Evolutionary conservation across 2,888 invertebrate genomes (phyloP).

Genomic region (Chrysolina oricalcia): DNA sequence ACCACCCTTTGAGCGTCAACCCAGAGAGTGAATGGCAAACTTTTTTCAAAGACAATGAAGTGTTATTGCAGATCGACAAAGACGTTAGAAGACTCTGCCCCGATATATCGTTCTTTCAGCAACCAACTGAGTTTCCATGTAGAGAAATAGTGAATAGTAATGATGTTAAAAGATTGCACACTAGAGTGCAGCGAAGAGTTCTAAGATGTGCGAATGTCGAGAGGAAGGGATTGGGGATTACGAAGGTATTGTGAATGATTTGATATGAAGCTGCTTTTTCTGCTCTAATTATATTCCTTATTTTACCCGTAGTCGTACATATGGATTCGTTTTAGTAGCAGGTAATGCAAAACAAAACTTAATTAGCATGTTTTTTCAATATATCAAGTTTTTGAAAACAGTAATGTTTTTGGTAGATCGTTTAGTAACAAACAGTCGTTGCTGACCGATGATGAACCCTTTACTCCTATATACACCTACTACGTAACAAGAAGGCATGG

Average conservation of each 20-base stretch:
- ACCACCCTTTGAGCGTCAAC: slow-evolving; percentile 95
- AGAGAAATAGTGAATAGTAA: slow-evolving; percentile 85
- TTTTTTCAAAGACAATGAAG: slow-evolving; percentile 98
- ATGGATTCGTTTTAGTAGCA: slow-evolving; percentile 54
- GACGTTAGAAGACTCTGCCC: slow-evolving; percentile 95
- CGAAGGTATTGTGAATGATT: slow-evolving; percentile 79
- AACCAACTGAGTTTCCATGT: slow-evolving; percentile 93
- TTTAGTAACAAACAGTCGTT: too few relatives aligned
- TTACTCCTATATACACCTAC: too few relatives aligned
- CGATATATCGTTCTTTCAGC: slow-evolving; percentile 98
- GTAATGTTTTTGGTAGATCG: too few relatives aligned
- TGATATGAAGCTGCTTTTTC: slow-evolving; percentile 32
- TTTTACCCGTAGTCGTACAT: slow-evolving; percentile 44
- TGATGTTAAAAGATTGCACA: slow-evolving; percentile 88
- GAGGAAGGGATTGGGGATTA: slow-evolving; percentile 89
- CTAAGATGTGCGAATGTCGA: slow-evolving; percentile 92
- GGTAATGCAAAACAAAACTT: slow-evolving; percentile 42
- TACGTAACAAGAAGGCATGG: too few relatives aligned
- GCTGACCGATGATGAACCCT: too few relatives aligned
- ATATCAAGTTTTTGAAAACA: too few relatives aligned
- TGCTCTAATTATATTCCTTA: slow-evolving; percentile 44
- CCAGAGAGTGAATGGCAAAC: slow-evolving; percentile 97
- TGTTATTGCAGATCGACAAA: slow-evolving; percentile 97
- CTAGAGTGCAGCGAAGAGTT: slow-evolving; percentile 89
- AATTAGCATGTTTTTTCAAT: slow-evolving; percentile 30